Evolutionary conservation across 2,888 invertebrate species (phyloP), one percentile per base, ranked within the genome.

Genomic region (Phorcus lineatus): DNA sequence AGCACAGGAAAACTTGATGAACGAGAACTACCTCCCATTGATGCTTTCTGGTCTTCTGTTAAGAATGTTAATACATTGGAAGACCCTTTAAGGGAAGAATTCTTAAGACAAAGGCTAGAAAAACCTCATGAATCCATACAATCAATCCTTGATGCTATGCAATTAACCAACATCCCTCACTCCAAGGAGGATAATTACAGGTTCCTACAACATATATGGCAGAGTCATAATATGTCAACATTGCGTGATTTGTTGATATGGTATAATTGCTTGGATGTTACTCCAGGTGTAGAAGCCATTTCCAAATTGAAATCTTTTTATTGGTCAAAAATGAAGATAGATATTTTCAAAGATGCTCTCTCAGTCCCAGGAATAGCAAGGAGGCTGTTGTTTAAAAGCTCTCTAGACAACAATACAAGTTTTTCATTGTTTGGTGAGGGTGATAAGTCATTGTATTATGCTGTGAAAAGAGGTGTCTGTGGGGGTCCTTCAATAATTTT

Each of bases 1-100:
- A 19, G 22, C 36, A 28, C 36, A 19, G 66, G 28, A 31, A 66
- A 66, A 36, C 36, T 66, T 16, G 36, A 28, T 36, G 66, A 66
- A 22, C 19, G 66, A 28, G 66, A 66, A 36, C 36, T 66, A 17
- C 66, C 66, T 17, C 22, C 66, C 28, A 66, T 66, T 28, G 28
- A 28, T 17, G 66, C 66, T 66, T 66, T 66, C 66, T 66, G 66
- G 66, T 66, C 66, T 31, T 66, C 66, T 66, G 28, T 66, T 17
- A 28, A 36, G 36, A 66, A 66, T 66, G 36, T 31, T 31, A 66
- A 66, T 66, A 66, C 66, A 31, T 36, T 66, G 66, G 66, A 66
- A 66, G 66, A 66, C n/a, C 28, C 28, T 17, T 28, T 36, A 36
- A 31, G 28, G 66, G 28, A 36, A 36, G 66, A 66, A 22, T 66